A percentile compares a stretch with the other conserved stretches of the same genome.
These are phyloP conservation scores for Trissolcus japonicus DNA, from an alignment of 2,888 invertebrate genomes.

Conservation along the genomic window DNA sequence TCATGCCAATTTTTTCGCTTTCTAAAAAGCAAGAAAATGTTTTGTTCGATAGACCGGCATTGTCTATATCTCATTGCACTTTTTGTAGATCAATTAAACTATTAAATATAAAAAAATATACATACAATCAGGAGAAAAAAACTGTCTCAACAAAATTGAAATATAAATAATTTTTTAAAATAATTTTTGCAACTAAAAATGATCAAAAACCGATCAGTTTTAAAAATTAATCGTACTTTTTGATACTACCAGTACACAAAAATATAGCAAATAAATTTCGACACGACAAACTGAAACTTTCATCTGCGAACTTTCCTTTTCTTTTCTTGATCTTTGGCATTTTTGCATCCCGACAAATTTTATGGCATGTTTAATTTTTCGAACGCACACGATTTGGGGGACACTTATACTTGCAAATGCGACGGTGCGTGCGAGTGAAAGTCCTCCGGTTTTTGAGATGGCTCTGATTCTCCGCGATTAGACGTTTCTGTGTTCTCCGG, in stretches of 20 bases:
- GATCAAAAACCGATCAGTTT: no score
- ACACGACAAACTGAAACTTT: constrained; percentile 14
- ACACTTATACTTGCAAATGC: constrained; percentile 36
- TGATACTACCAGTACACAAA: no score
- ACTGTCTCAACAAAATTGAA: no score
- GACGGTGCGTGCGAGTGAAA: constrained; percentile 49
- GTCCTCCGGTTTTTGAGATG: constrained; percentile 43
- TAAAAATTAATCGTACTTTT: no score
- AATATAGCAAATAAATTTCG: no score
- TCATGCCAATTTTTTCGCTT: constrained; percentile 56
- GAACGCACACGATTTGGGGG: constrained; percentile 12
- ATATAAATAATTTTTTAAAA: no score
- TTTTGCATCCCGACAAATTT: constrained; percentile 18
- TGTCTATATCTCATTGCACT: constrained; percentile 11
- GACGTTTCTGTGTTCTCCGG: constrained; percentile 46
- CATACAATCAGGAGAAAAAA: no score
- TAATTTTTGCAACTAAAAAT: no score
- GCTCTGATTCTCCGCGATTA: constrained; percentile 55
- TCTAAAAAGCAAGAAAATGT: constrained; percentile 53
- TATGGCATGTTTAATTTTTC: constrained; percentile 2
- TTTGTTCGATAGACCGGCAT: constrained; percentile 51
- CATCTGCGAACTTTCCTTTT: constrained; percentile 32
- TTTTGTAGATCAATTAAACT: no score
- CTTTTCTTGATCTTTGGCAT: constrained; percentile 4
- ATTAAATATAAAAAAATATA: no score